Evolutionary conservation across 2,113 vertebrate species (phyloP), one percentile per base, ranked within the genome.

Genomic region (Dryoscopus gambensis): DNA sequence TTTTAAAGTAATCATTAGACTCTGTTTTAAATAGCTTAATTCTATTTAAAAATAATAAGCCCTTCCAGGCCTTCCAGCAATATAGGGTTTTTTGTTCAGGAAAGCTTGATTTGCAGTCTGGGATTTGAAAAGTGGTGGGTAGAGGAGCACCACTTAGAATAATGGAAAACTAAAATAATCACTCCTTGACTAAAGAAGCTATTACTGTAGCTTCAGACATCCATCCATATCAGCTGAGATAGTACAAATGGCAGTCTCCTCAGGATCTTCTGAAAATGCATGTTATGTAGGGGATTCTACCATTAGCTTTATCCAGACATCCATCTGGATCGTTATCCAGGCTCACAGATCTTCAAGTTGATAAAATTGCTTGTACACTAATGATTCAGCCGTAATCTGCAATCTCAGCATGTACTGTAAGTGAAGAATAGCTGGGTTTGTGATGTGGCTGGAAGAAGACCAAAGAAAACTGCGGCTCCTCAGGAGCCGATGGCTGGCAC

Each of bases 351-450:
- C 23, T 57, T 68, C n/a, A 73, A 4, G 42, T 21, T 89, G 84
- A 92, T 84, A 86, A 86, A 84, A 64, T 65, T 76, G 57, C 49
- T 73, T 65, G 46, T 33, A 57, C 33, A 27, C 53, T 84, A 93
- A 91, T 53, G 80, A 79, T 71, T 95, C 77, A 92, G 44, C 15
- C 20, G 46, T 89, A 60, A 84, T 19, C 65, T 94, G 77, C 87
- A 92, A 69, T 89, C 81, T 91, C 89, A 97, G 93, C 73, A 74
- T 0, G 10, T 5, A 49, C 22, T 14, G 22, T 15, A 56, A 84
- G 23, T 85, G 81, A 96, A 60, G 74, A 87, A 89, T 91, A 82
- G n/a, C 53, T 52, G 52, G 27, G 20, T 84, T 92, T 95, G 86
- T 75, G 93, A 37, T 59, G 55, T 59, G 76, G 8, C 73, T 95